Evolutionary conservation across 2,113 vertebrate genomes (phyloP).

Genomic region (Salvelinus sp.): DNA sequence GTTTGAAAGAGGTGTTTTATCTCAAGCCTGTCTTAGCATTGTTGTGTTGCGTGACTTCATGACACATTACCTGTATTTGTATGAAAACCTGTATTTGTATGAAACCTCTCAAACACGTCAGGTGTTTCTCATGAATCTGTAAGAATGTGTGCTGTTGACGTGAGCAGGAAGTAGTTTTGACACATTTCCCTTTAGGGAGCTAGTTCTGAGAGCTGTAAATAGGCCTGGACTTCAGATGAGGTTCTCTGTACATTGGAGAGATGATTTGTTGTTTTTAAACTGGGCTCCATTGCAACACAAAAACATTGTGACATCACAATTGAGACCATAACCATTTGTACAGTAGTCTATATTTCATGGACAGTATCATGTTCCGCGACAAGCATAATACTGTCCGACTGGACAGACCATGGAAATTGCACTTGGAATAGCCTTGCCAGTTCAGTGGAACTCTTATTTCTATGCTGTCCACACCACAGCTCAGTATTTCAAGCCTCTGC

Average conservation of each 20-base stretch:
- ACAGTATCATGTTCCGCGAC: too few relatives aligned
- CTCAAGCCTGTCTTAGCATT: too few relatives aligned
- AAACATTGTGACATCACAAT: not conserved
- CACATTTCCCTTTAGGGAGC: not conserved
- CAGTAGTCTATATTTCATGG: not conserved
- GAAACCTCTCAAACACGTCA: too few relatives aligned
- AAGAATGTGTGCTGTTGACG: too few relatives aligned
- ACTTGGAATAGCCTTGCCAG: not conserved
- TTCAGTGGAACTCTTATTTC: not conserved
- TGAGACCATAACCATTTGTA: not conserved
- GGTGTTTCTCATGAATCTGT: not conserved
- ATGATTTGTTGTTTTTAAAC: not conserved
- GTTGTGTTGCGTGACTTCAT: too few relatives aligned
- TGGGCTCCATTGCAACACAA: not conserved
- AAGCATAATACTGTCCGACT: too few relatives aligned
- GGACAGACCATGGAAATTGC: not conserved
- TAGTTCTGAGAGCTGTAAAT: not conserved
- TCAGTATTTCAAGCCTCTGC: not conserved
- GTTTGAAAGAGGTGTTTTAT: too few relatives aligned
- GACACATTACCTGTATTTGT: too few relatives aligned
- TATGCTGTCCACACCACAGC: not conserved
- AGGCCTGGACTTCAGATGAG: not conserved
- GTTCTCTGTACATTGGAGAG: not conserved
- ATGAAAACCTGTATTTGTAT: too few relatives aligned
- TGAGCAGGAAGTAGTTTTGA: not conserved